A percentile compares a stretch with the other conserved stretches of the same genome.
Evolutionary conservation across 2,113 vertebrate species (phyloP).

Genomic region (Phyllostomus discolor): DNA sequence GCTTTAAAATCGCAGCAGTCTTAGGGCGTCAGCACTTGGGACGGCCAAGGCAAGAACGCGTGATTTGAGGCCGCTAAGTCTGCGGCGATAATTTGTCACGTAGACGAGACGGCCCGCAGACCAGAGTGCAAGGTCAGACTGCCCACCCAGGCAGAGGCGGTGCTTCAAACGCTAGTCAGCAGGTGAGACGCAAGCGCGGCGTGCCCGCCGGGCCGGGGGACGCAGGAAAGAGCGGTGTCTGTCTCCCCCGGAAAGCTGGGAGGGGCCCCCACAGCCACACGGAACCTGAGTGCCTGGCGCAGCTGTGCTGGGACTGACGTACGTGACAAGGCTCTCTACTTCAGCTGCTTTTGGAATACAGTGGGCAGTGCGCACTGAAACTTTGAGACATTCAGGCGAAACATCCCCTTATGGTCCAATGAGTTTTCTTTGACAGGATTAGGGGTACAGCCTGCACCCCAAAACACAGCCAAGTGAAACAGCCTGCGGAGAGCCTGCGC

Average conservation of each 20-base stretch:
- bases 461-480: neutral
- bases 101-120: neutral
- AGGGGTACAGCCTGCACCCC: neutral
- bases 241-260: neutral
- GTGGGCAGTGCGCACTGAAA: neutral
- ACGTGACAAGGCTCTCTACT: neutral
- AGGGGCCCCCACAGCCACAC: neutral
- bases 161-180: neutral
- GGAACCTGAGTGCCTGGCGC: neutral
- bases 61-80: neutral
- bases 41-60: neutral
- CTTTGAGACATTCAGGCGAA: neutral
- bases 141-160: no score
- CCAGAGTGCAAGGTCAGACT: no score
- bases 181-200: neutral
- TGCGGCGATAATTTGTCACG: neutral
- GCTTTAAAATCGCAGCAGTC: neutral
- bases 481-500: neutral
- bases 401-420: neutral
- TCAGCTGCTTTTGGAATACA: neutral
- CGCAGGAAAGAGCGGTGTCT: neutral
- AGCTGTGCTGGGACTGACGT: neutral
- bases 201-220: neutral
- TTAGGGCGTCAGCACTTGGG: neutral
- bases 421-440: neutral